Evolutionary conservation across 2,797 vertebrate genomes (phyloP), one percentile per base, ranked within the genome.

Genomic region (Peromyscus aztecus): DNA sequence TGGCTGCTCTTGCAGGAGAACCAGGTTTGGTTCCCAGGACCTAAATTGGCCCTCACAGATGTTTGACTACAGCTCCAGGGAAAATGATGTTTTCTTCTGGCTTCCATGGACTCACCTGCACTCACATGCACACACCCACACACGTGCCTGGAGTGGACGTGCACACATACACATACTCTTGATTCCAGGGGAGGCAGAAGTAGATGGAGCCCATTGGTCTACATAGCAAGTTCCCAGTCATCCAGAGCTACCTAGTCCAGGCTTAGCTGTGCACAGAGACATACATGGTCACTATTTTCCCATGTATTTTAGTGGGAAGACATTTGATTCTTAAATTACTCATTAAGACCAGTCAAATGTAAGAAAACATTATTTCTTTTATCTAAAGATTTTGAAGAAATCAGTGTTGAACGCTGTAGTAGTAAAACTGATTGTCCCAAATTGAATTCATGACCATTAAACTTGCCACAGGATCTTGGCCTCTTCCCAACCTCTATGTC

Each of bases 271-370:
- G 3, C 17, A 46, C 17, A 69, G 31, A 14, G 21, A 73, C 6
- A 65, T 59, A 67, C 76, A 55, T 84, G 43, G 7, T 85, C 40
- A 78, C 57, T 34, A 17, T 61, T 71, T 87, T 55, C 57, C 49
- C 40, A 75, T 9, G 40, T 89, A 21, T 57, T 87, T 95, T 37
- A 69, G 9, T 77, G 23, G 73, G 31, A 78, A 1, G 9, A 43
- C 77, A 94, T 80, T 61, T 91, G 69, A 94, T 57, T 21, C 76
- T 85, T 29, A 94, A 81, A 91, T 86, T 37, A 86, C 40, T 80
- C 43, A 95, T 59, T 77, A 76, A 69, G 90, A 95, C 82, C 59
- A n/a, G 4, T 84, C 81, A 40, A 21, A 63, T 77, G 80, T 67
- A 77, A 87, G 46, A 83, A 91, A 87, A 73, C 85, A 49, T 57